phyloP scores from a whole-genome alignment of 2,888 invertebrate species.

The Parascotia fuliginaria region DNA sequence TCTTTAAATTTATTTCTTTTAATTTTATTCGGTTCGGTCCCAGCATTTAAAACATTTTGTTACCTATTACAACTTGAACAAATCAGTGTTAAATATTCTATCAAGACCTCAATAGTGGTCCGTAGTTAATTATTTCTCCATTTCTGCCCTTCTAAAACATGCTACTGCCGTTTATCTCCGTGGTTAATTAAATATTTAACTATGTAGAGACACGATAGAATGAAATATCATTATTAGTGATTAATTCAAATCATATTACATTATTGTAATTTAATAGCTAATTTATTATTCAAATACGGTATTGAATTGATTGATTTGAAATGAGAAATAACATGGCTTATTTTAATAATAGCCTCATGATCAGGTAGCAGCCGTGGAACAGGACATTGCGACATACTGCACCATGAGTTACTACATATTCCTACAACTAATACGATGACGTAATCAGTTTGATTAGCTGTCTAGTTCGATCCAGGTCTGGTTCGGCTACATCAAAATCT shows the following conservation, averaged over 20 bases:
- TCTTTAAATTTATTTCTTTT: not conserved
- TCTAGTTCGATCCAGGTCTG: conserved; percentile 52
- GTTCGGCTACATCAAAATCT: conserved; percentile 52
- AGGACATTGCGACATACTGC: conserved; percentile 42
- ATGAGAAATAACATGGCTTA: too few species aligned
- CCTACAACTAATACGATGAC: conserved; percentile 48
- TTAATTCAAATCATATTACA: not conserved
- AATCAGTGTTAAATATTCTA: not conserved
- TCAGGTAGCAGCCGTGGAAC: conserved; percentile 10
- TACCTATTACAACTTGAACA: not conserved
- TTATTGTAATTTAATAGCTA: not conserved
- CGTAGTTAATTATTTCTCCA: not conserved
- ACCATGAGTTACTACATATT: conserved; percentile 53
- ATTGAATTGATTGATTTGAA: not conserved
- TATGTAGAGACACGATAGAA: not conserved
- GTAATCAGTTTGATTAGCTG: conserved; percentile 53
- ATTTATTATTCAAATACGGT: conserved; percentile 6
- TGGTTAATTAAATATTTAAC: not conserved
- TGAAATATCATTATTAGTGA: not conserved
- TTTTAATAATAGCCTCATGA: not conserved
- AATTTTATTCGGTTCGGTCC: too few species aligned
- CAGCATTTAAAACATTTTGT: not conserved
- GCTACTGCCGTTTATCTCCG: not conserved
- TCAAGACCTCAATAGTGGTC: not conserved
- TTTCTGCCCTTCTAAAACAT: not conserved